Evolutionary conservation across 2,797 vertebrate genomes (phyloP).

Genomic region (Bradypodion pumilum): DNA sequence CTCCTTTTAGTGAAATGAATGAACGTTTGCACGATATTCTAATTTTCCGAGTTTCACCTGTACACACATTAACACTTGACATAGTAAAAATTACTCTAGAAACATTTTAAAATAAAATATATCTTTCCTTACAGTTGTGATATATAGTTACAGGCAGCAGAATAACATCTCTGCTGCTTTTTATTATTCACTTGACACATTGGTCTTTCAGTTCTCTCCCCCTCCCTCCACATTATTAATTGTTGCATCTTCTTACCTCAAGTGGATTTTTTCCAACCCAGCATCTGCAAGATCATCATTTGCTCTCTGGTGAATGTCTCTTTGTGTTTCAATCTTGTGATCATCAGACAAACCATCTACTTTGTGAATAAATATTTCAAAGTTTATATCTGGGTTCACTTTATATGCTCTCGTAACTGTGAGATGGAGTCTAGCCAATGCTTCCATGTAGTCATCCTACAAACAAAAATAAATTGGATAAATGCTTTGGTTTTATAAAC

Average conservation of each 20-base stretch:
- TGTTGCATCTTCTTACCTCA: constrained; percentile 84
- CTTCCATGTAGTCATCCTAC: constrained; percentile 94
- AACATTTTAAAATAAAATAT: too few species aligned
- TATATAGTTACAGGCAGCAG: too few species aligned
- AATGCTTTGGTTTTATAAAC: neutral
- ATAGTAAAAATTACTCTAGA: too few species aligned
- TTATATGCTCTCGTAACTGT: constrained; percentile 93
- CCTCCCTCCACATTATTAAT: constrained; percentile 59
- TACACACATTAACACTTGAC: too few species aligned
- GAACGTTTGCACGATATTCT: too few species aligned
- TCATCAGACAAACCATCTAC: constrained; percentile 94
- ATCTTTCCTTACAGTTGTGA: too few species aligned
- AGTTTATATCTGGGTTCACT: constrained; percentile 93
- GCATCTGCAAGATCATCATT: constrained; percentile 91
- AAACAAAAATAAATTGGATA: constrained; percentile 44
- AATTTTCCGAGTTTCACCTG: too few species aligned
- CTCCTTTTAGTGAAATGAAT: too few species aligned
- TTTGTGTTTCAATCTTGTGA: constrained; percentile 94
- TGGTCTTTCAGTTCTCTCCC: neutral
- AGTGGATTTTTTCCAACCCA: constrained; percentile 88
- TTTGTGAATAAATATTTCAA: constrained; percentile 96
- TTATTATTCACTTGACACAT: neutral
- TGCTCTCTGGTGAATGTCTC: constrained; percentile 91
- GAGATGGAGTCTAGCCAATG: constrained; percentile 88
- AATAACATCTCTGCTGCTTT: neutral